Evolutionary conservation across 2,113 vertebrate genomes (phyloP).

Genomic region (Zapornia atra): DNA sequence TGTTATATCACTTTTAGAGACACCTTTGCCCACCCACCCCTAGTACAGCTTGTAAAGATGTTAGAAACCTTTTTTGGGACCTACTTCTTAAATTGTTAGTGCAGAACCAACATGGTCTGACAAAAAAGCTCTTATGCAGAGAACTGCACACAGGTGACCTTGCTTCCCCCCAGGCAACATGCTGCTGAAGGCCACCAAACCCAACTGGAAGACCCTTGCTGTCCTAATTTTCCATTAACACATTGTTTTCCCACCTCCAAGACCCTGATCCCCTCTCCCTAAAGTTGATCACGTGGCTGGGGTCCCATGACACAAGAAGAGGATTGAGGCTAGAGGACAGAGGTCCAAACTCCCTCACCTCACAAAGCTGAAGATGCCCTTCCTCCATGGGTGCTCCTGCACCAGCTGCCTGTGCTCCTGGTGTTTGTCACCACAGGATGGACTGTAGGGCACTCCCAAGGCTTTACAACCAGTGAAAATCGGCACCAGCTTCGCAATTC

Average conservation of each 20-base stretch:
- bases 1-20: neutral
- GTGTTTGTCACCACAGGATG: neutral
- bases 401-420: neutral
- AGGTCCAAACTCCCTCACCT: fast-evolving
- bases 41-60: neutral
- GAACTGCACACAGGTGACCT: neutral
- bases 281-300: neutral
- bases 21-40: neutral
- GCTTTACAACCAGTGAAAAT: conserved; percentile 82
- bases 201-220: neutral
- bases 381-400: neutral
- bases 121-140: neutral
- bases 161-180: neutral
- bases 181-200: neutral
- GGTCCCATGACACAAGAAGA: fast-evolving
- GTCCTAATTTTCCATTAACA: neutral
- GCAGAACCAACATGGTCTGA: neutral
- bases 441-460: conserved; percentile 58
- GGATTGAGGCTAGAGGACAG: fast-evolving
- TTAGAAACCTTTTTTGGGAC: neutral
- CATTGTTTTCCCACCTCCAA: neutral
- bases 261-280: neutral
- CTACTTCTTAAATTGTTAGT: neutral
- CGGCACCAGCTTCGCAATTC: conserved; percentile 76
- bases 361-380: fast-evolving